A percentile compares a stretch with the other conserved stretches of the same genome.
These are phyloP conservation scores for Hydrozoanthus gracilis DNA, from an alignment of 92 coral and sea anemone species.

Conservation along the genomic window DNA sequence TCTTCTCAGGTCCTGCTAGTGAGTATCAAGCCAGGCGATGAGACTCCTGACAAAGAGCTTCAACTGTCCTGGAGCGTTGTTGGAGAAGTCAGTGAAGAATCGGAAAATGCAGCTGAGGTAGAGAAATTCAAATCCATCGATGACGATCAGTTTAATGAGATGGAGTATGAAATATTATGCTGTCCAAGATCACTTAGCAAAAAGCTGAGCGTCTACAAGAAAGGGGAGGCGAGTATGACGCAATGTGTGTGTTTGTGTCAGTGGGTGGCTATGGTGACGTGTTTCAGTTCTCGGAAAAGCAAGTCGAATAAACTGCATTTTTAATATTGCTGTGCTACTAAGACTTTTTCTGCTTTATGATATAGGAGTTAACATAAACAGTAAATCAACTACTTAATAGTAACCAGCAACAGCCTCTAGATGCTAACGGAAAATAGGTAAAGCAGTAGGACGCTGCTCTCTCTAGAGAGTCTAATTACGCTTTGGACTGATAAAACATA, in stretches of 20 bases:
- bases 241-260: slow-evolving; percentile 12
- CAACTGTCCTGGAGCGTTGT: slow-evolving; percentile 73
- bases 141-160: slow-evolving; percentile 31
- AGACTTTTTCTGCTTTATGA: too few relatives aligned
- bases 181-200: slow-evolving; percentile 43
- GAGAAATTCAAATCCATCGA: slow-evolving; percentile 41
- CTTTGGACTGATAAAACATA: too few relatives aligned
- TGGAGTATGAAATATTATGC: slow-evolving; percentile 37
- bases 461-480: too few relatives aligned
- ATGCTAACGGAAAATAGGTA: too few relatives aligned
- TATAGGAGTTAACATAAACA: too few relatives aligned
- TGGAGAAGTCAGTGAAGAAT: slow-evolving; percentile 63
- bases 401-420: too few relatives aligned
- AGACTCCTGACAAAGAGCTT: slow-evolving; percentile 36
- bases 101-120: slow-evolving; percentile 35
- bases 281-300: too few relatives aligned
- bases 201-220: slow-evolving; percentile 32
- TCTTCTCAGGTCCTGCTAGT: slow-evolving; percentile 64
- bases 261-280: not conserved
- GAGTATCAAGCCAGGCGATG: slow-evolving; percentile 55
- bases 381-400: too few relatives aligned
- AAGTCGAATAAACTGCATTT: too few relatives aligned
- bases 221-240: slow-evolving; percentile 49
- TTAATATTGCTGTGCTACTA: too few relatives aligned
- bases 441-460: too few relatives aligned